Conservation (phyloP, 2,888 invertebrate genomes). For the Tryphoninae sp. region DNA sequence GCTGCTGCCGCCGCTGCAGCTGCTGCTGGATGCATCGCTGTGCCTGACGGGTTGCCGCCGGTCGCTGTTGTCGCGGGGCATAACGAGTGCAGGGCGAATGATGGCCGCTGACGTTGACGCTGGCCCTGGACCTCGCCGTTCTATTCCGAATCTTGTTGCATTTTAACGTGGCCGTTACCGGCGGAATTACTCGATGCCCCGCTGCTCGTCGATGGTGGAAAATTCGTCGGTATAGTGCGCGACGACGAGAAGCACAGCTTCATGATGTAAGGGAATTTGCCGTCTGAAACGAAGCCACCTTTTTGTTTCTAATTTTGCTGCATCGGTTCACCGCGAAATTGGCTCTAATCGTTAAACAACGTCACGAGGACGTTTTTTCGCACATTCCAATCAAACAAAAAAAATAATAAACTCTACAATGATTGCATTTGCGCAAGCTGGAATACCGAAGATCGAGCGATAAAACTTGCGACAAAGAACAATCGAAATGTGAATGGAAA, state of each 20-base stretch:
- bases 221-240: constrained; percentile 83
- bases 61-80: constrained; percentile 72
- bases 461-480: neutral
- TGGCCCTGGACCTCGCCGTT: constrained; percentile 81
- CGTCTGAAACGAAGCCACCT: constrained; percentile 85
- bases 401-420: neutral
- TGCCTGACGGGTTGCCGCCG: constrained; percentile 67
- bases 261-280: constrained; percentile 99
- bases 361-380: too few relatives aligned
- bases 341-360: neutral
- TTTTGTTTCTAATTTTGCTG: constrained; percentile 50
- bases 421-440: too few relatives aligned
- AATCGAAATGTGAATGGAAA: neutral
- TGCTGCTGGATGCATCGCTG: constrained; percentile 69
- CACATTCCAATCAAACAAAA: neutral
- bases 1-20: constrained; percentile 66
- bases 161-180: constrained; percentile 80
- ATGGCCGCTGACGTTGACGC: constrained; percentile 79
- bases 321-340: neutral
- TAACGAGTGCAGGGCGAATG: constrained; percentile 75
- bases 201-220: constrained; percentile 76
- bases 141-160: constrained; percentile 81
- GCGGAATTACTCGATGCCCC: constrained; percentile 76
- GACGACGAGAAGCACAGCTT: constrained; percentile 98
- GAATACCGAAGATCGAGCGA: neutral